These are phyloP conservation scores for Julus scanicus DNA, from an alignment of 2,888 invertebrate genomes.

Conservation along the genomic window DNA sequence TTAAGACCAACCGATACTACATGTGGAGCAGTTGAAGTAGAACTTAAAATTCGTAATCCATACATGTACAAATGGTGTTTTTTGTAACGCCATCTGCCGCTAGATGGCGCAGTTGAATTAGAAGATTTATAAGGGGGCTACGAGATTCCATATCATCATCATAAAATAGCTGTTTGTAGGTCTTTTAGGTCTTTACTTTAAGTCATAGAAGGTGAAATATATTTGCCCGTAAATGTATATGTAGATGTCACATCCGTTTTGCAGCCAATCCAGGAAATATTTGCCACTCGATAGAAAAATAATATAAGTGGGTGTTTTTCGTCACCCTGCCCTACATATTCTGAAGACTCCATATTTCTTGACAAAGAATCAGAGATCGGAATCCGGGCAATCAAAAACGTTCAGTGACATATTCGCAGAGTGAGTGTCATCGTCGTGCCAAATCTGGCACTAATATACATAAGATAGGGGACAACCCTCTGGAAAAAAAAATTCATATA, in stretches of 20 bases:
- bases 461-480: background rate
- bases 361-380: background rate
- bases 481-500: conserved; percentile 9
- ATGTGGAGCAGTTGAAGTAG: too few relatives aligned
- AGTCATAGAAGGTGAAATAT: conserved; percentile 36
- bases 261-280: conserved; percentile 5
- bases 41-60: too few relatives aligned
- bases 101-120: background rate
- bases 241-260: conserved; percentile 42
- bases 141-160: background rate
- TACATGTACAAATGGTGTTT: too few relatives aligned
- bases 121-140: background rate
- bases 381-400: conserved; percentile 28
- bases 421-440: conserved; percentile 23
- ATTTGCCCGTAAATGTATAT: conserved; percentile 21
- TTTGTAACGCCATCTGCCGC: background rate
- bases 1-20: too few relatives aligned
- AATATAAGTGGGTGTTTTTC: background rate
- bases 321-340: conserved; percentile 21
- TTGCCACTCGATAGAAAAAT: conserved; percentile 34
- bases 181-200: background rate
- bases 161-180: conserved; percentile 30
- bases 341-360: background rate
- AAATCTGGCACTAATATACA: conserved; percentile 35
- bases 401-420: background rate